Percentiles rank a stretch among this genome's conserved stretches.
These are phyloP conservation scores for Argyra leucocephala DNA, from an alignment of 2,888 invertebrate species.

Conservation along the genomic window DNA sequence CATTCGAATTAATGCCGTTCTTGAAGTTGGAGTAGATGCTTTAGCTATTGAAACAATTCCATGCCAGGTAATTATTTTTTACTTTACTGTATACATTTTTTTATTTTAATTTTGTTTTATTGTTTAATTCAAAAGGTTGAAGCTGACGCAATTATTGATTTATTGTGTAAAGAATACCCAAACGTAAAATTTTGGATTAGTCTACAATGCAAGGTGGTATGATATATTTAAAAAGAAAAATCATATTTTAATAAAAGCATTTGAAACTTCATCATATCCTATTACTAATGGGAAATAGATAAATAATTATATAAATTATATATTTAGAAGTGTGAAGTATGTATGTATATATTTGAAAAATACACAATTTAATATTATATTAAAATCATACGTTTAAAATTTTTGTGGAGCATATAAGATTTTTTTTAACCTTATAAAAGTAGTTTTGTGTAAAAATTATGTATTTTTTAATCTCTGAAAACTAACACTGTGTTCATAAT, in stretches of 20 bases:
- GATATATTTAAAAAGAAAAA: slow-evolving; percentile 20
- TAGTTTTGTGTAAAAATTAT: no score
- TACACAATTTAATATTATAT: no score
- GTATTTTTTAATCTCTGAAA: no score
- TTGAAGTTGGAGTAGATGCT: slow-evolving; percentile 73
- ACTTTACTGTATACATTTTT: background rate
- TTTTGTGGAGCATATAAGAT: no score
- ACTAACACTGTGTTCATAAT: no score
- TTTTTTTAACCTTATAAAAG: no score
- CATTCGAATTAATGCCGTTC: slow-evolving; percentile 66
- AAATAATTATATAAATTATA: no score
- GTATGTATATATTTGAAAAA: no score
- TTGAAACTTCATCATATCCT: background rate
- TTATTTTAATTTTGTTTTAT: slow-evolving; percentile 14
- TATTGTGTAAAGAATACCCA: slow-evolving; percentile 67
- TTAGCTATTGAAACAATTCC: slow-evolving; percentile 90
- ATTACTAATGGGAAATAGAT: background rate
- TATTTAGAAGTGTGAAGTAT: no score
- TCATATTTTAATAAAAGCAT: background rate
- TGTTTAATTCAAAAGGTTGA: no score
- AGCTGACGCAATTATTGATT: slow-evolving; percentile 69
- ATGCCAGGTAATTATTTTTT: slow-evolving; percentile 47
- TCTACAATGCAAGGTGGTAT: slow-evolving; percentile 70
- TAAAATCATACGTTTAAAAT: no score
- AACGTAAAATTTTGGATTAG: slow-evolving; percentile 73